These are phyloP conservation scores for Hyles lineata DNA, from an alignment of 2,888 invertebrate species.

Conservation along the genomic window DNA sequence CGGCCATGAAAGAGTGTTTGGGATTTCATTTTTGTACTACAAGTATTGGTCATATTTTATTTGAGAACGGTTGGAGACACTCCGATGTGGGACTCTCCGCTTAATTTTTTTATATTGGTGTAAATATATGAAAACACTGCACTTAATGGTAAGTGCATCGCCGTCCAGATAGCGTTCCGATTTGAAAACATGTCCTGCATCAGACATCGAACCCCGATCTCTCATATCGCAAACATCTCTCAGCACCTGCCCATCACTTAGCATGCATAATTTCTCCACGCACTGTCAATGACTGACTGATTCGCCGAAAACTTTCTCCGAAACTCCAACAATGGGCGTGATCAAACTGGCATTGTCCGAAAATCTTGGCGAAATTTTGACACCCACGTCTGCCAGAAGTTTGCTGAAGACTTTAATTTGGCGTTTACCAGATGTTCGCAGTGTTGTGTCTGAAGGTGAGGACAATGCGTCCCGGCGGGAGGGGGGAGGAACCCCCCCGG, in stretches of 20 bases:
- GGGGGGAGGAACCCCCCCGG: neutral
- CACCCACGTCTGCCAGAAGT: constrained; percentile 20
- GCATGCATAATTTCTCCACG: neutral
- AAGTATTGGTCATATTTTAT: too few species aligned
- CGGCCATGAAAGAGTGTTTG: too few species aligned
- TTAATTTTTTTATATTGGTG: too few species aligned
- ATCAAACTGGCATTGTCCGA: constrained; percentile 23
- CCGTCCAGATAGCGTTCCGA: too few species aligned
- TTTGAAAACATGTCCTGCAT: too few species aligned
- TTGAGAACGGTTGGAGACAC: too few species aligned
- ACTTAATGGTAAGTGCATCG: too few species aligned
- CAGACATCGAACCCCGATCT: neutral
- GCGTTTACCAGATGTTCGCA: constrained; percentile 41
- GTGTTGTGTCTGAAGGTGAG: constrained; percentile 58
- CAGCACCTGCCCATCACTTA: neutral
- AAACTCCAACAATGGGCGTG: constrained; percentile 28
- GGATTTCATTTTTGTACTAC: too few species aligned
- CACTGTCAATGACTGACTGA: neutral
- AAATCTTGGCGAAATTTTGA: constrained; percentile 25
- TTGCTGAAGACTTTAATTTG: constrained; percentile 25
- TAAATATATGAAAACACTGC: too few species aligned
- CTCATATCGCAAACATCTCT: neutral
- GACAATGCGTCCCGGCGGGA: constrained; percentile 45
- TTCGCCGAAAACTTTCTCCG: constrained; percentile 22
- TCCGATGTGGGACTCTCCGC: too few species aligned